Base-by-base conservation (phyloP, 2,888 invertebrate genomes). In the Ophion slaviceki region DNA sequence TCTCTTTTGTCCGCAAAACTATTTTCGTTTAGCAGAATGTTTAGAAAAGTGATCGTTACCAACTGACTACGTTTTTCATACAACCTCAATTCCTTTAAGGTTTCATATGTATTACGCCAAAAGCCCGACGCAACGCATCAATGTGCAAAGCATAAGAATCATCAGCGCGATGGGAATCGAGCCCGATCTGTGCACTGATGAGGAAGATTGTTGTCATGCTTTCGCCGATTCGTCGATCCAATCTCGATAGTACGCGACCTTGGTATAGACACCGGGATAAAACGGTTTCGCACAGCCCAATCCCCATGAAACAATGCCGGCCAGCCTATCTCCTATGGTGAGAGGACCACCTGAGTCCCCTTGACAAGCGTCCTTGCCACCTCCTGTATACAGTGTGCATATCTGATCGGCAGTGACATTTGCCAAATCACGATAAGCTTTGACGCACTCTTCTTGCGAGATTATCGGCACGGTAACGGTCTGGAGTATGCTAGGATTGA, bases 381-480 rank as follows among this genome's bases (percentile, higher is more conserved):
- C 96, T 83, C 94, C 93, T 4, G 94, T 92, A 0, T 91, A 91
- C 0, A 95, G 96, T 2, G 96, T 96, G 89, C 96, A 96, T 10
- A 96, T 94, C 4, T 93, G 94, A 0, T 95, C 94, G 6, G 75
- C 66, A 2, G 91, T 90, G 5, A 92, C 0, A 0, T 88, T 88
- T 2, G 87, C 88, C 14, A 68, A 68, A 0, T 0, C 0, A 0
- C 0, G 0, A 88, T 96, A 96, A 0, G 95, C 95, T 0, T 92
- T 89, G 2, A 91, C 91, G 90, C 96, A 96, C 0, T 91, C 71
- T 1, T 92, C 87, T 3, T 94, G 93, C 80, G 94, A 95, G 8
- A 96, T 94, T 88, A 95, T 94, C 0, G 96, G 96, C 0, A 96
- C 94, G n/a, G 94, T 87, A 0, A 95, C 96, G 78, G 92, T 94